Evolutionary conservation across 2,113 vertebrate genomes (phyloP).

Genomic region (Clarias macrocephalus): DNA sequence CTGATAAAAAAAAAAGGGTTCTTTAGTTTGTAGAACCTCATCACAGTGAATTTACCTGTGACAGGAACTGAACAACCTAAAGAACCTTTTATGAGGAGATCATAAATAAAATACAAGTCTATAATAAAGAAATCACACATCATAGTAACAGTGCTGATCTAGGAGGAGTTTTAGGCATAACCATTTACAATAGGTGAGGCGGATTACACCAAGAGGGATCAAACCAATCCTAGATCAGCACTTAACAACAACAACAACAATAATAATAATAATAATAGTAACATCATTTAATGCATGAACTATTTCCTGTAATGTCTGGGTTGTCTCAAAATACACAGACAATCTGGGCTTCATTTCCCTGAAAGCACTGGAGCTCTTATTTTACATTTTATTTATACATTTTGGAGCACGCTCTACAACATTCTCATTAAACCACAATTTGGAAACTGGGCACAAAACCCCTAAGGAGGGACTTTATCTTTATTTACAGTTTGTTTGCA

Average conservation of each 20-base stretch:
- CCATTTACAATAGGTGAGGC: too few species aligned
- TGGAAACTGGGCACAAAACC: not conserved
- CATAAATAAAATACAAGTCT: not conserved
- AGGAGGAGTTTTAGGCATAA: not conserved
- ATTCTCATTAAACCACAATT: not conserved
- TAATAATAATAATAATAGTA: not conserved
- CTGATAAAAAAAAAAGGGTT: not conserved
- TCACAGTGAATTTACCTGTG: not conserved
- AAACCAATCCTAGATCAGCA: not conserved
- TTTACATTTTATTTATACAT: not conserved
- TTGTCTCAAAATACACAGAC: not conserved
- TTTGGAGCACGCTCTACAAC: not conserved
- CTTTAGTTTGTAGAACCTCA: slow-evolving; percentile 9
- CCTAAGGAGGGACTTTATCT: not conserved
- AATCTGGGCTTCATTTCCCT: not conserved
- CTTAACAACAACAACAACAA: not conserved
- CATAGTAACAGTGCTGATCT: not conserved
- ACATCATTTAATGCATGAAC: not conserved
- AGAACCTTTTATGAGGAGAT: not conserved
- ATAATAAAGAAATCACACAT: not conserved
- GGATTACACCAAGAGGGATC: not conserved
- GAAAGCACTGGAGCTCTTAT: not conserved
- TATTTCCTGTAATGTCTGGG: not conserved
- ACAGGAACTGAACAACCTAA: not conserved
- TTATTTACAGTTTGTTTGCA: not conserved